Evolutionary conservation across 2,888 invertebrate species (phyloP), one percentile per base, ranked within the genome.

Genomic region (Bellardia pandia): DNA sequence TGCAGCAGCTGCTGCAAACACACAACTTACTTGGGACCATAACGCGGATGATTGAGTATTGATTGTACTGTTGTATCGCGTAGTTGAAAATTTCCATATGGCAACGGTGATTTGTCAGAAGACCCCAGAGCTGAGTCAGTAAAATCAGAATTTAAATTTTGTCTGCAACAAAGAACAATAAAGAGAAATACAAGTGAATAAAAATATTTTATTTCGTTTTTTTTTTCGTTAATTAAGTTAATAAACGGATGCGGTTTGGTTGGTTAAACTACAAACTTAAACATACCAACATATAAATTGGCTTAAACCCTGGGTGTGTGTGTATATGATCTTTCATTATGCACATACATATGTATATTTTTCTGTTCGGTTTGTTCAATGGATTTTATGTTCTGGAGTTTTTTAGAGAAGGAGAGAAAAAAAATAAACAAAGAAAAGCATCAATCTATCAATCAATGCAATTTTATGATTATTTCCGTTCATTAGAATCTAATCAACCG

Each of bases 111-210:
- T 94, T 98, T 98, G 93, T 98, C 98, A 58, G 98, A 97, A 89
- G 97, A 98, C 77, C 98, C 98, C 89, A 98, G 94, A 2, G 98
- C 98, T 89, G 98, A 98, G 94, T 98, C 98, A 89, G 98, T 98
- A 94, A 98, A 98, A 94, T 98, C 98, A 1, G 98, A 98, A 94
- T 98, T 98, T 90, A 98, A 94, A 93, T 98, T 98, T 96, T 98
- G 98, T 93, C 98, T 97, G 94, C 40, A 88, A 87, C 62, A 85
- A 78, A 79, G 45, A 88, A 72, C 76, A 81, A 81, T 82, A 85
- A 64, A 85, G 23, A 80, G 71, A 86, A 66, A 86, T 23, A 87
- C 58, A 71, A 75, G 56, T 77, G 48, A 83, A 83, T 42, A 76
- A 71, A 72, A 83, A 37, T 37, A 48, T 37, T 66, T 42, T 53